Evolutionary conservation across 2,113 vertebrate species (phyloP).

Genomic region (Leptosomus discolor): DNA sequence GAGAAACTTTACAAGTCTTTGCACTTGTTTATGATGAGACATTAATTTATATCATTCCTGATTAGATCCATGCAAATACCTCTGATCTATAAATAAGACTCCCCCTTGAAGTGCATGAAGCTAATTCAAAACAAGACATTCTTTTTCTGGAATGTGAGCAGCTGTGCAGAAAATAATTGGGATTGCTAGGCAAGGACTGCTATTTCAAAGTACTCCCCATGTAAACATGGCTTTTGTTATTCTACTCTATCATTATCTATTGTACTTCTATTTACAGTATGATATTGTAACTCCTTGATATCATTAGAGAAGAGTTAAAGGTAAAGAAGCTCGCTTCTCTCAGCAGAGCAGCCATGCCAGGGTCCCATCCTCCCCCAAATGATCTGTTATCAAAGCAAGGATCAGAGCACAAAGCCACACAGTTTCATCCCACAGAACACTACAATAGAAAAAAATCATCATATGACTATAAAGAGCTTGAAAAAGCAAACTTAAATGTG

Average conservation of each 20-base stretch:
- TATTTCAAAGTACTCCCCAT: neutral
- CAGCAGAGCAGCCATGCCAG: neutral
- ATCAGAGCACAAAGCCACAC: neutral
- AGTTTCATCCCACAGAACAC: neutral
- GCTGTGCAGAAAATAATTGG: constrained; percentile 61
- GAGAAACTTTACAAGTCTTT: neutral
- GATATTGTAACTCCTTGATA: neutral
- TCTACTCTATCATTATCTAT: neutral
- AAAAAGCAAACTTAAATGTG: neutral
- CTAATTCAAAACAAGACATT: constrained; percentile 55
- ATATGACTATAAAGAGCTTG: neutral
- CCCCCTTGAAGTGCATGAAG: neutral
- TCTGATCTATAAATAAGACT: constrained; percentile 45
- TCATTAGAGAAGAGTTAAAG: neutral
- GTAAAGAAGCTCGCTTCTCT: neutral
- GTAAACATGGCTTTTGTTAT: neutral
- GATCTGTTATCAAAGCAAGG: neutral
- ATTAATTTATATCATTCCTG: constrained; percentile 41
- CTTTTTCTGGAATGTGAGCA: constrained; percentile 52
- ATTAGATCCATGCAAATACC: constrained; percentile 32
- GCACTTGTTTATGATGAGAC: constrained; percentile 30
- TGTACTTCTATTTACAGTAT: neutral
- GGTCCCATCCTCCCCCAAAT: neutral
- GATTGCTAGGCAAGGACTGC: constrained; percentile 22
- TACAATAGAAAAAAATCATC: neutral